These are phyloP conservation scores for Macrophya annulata DNA, from an alignment of 2,888 invertebrate species.

Conservation along the genomic window DNA sequence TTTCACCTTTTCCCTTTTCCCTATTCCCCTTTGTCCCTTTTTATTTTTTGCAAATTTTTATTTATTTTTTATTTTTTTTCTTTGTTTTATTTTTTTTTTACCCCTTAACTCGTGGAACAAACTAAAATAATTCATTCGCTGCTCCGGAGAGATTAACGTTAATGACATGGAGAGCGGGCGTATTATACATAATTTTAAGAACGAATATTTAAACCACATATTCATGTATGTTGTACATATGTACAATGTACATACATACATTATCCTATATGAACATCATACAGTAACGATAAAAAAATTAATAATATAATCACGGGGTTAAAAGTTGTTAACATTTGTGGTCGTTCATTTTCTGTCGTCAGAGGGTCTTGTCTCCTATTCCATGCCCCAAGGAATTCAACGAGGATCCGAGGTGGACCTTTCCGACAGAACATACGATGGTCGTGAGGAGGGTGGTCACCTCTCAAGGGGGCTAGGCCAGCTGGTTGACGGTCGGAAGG, in stretches of 20 bases:
- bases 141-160: background rate
- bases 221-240: background rate
- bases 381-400: slow-evolving; percentile 88
- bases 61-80: background rate
- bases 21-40: slow-evolving; percentile 29
- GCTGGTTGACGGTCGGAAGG: slow-evolving; percentile 88
- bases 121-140: background rate
- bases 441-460: slow-evolving; percentile 84
- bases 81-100: background rate
- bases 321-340: background rate
- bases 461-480: slow-evolving; percentile 89
- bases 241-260: background rate
- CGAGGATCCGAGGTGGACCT: slow-evolving; percentile 89
- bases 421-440: slow-evolving; percentile 90
- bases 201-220: background rate
- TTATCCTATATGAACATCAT: background rate
- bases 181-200: background rate
- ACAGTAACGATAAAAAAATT: background rate
- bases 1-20: slow-evolving; percentile 32
- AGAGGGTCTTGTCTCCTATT: slow-evolving; percentile 91
- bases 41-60: background rate
- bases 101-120: background rate
- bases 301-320: background rate
- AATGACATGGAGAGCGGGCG: background rate
- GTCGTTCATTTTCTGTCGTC: slow-evolving; percentile 70